Evolutionary conservation across 2,797 vertebrate genomes (phyloP).

Genomic region (Mionectes olivaceus): DNA sequence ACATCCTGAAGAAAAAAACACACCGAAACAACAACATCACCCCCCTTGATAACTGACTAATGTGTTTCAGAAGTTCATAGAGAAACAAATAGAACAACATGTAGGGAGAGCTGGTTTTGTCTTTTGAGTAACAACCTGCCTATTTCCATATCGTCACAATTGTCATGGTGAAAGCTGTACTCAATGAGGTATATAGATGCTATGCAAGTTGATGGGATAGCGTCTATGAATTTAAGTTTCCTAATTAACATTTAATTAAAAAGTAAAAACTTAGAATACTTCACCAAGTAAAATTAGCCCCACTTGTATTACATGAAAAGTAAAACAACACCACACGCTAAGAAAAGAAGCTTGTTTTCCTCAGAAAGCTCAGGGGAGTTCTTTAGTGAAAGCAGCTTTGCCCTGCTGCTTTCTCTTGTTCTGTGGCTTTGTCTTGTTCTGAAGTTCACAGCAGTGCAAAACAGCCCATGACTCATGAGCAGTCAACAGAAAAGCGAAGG

Average conservation of each 20-base stretch:
- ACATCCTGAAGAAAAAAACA: neutral
- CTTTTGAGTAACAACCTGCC: neutral
- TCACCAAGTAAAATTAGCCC: neutral
- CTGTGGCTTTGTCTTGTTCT: neutral
- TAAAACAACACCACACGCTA: neutral
- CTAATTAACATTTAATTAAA: neutral
- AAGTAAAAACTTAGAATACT: neutral
- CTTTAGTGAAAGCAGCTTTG: neutral
- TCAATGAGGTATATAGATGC: accelerated
- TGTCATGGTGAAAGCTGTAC: neutral
- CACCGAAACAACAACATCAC: neutral
- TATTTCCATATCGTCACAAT: neutral
- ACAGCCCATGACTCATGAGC: accelerated
- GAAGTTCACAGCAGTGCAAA: accelerated
- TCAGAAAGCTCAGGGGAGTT: neutral
- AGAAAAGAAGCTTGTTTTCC: neutral
- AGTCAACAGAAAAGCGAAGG: neutral
- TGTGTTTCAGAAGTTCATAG: neutral
- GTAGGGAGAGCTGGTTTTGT: neutral
- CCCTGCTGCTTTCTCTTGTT: neutral
- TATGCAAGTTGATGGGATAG: neutral
- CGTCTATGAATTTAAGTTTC: neutral
- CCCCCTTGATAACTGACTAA: neutral
- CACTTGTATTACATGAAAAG: neutral
- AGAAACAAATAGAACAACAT: neutral